Evolutionary conservation across 2,797 vertebrate species (phyloP), one percentile per base, ranked within the genome.

Genomic region (Ataeniobius toweri): DNA sequence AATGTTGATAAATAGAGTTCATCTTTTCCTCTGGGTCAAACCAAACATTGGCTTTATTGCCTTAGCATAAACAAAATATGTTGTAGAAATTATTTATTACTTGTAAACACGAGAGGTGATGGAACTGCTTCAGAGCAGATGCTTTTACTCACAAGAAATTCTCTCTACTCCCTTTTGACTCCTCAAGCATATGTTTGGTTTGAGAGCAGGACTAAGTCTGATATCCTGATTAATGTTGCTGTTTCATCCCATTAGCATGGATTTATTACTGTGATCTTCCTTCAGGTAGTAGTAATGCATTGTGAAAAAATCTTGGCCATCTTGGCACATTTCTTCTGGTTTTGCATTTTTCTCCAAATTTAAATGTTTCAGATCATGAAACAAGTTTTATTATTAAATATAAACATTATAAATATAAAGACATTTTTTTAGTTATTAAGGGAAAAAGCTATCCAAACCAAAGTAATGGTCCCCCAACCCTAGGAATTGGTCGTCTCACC

Each of bases 61-160:
- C 73, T 82, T 36, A 73, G 84, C 77, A 85, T 84, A 85, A 87
- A 85, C 82, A 89, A 74, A 88, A 92, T 81, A 89, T 91, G 85
- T 84, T 88, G 55, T 68, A 50, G 81, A 83, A 89, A 75, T 82
- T 71, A 87, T 84, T 74, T 69, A 87, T 83, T 75, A 70, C 82
- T 73, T 86, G 88, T 81, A 89, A 85, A 91, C 83, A 86, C 78
- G 86, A 89, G 87, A 85, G 83, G 76, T 87, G 82, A 87, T 87
- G 63, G 41, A 59, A 61, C 51, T 74, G 77, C 80, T 87, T 88
- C 87, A 80, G 85, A 89, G 80, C 92, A 92, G 89, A 85, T 91
- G 90, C 83, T 90, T 41, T 70, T 55, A 80, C 83, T 86, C 80
- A 85, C 87, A 82, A 80, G 51, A 90, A 91, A 83, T 73, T 74